Percentiles rank a stretch among this genome's conserved stretches.
Evolutionary conservation across 2,888 invertebrate species (phyloP).

Genomic region (Apamea monoglypha): DNA sequence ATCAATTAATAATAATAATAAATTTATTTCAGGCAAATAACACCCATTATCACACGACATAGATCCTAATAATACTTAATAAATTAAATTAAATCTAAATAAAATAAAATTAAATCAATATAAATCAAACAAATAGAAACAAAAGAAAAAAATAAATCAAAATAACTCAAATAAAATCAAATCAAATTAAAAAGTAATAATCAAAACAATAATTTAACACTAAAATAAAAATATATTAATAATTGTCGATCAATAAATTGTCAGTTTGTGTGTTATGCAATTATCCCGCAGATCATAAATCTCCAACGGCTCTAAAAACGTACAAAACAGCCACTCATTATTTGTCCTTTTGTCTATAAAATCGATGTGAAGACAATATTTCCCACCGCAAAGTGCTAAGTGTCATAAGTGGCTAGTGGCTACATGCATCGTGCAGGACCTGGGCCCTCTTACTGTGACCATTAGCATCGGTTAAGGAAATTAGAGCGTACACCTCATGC

Average conservation of each 20-base stretch:
- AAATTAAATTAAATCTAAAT: too few species aligned
- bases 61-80: too few species aligned
- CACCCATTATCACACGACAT: too few species aligned
- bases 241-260: not conserved
- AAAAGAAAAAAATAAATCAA: too few species aligned
- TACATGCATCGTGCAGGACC: slow-evolving; percentile 46
- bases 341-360: slow-evolving; percentile 49
- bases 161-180: too few species aligned
- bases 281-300: not conserved
- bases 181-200: too few species aligned
- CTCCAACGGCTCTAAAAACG: slow-evolving; percentile 5
- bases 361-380: slow-evolving; percentile 64
- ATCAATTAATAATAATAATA: too few species aligned
- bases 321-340: slow-evolving; percentile 4
- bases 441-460: slow-evolving; percentile 42
- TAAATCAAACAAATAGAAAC: too few species aligned
- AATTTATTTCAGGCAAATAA: too few species aligned
- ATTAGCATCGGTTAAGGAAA: slow-evolving; percentile 63
- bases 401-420: slow-evolving; percentile 50
- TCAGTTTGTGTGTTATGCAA: not conserved
- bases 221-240: too few species aligned
- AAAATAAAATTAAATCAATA: too few species aligned
- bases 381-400: slow-evolving; percentile 56
- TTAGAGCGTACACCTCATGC: slow-evolving; percentile 59
- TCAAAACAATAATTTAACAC: too few species aligned